Conservation (phyloP, 23 tunicate species). For the Corella eumyota region DNA sequence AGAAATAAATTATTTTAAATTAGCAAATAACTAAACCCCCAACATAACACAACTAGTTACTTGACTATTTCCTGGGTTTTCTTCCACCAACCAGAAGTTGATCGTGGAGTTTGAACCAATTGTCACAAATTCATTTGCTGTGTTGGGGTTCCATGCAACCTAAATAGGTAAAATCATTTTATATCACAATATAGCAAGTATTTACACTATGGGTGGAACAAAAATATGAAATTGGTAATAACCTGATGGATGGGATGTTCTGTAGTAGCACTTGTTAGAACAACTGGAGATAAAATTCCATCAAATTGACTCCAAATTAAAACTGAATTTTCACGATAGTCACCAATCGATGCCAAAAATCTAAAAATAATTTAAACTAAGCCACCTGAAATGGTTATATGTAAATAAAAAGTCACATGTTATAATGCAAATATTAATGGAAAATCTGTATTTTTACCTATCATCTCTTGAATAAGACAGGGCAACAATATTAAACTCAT, state of each 20-base stretch:
- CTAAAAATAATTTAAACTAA: constrained; percentile 1
- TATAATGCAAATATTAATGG: background rate
- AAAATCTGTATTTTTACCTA: constrained; percentile 12
- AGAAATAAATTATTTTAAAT: background rate
- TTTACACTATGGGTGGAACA: background rate
- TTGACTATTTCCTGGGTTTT: constrained; percentile 7
- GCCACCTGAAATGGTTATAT: background rate
- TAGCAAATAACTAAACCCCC: background rate
- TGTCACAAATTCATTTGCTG: constrained; percentile 75
- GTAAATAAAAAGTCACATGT: background rate
- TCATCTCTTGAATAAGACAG: constrained; percentile 76
- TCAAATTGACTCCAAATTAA: constrained; percentile 60
- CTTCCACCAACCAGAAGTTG: constrained; percentile 72
- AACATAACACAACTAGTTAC: no score
- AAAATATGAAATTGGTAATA: background rate
- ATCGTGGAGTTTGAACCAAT: constrained; percentile 46
- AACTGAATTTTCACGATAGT: constrained; percentile 55
- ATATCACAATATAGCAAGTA: no score
- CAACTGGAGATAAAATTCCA: constrained; percentile 47
- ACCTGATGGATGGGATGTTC: constrained; percentile 51
- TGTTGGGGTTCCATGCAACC: constrained; percentile 65
- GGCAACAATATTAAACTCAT: constrained; percentile 52
- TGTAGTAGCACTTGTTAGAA: constrained; percentile 40
- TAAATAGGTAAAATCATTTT: constrained; percentile 1
- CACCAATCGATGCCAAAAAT: constrained; percentile 66